A percentile compares a stretch with the other conserved stretches of the same genome.
Evolutionary conservation across 2,888 invertebrate genomes (phyloP).

Genomic region (Pterostichus madidus): DNA sequence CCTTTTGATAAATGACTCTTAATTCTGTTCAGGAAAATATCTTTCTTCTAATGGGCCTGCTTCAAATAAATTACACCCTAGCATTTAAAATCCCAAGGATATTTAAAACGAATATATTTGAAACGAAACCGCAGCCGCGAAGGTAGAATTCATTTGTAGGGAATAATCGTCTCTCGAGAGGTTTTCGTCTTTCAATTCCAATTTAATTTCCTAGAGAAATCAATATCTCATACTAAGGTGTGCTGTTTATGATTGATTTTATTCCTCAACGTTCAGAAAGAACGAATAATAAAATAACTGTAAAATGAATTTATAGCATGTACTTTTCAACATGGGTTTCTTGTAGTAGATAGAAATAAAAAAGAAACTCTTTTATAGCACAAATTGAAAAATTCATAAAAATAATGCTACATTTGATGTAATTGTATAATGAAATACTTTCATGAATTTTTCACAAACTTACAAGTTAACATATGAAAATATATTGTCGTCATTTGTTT

Average conservation of each 20-base stretch:
- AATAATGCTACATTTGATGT: too few species aligned
- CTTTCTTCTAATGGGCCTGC: constrained; percentile 56
- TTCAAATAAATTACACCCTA: constrained; percentile 39
- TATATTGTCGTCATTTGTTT: too few species aligned
- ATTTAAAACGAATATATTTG: constrained; percentile 52
- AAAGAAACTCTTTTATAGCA: too few species aligned
- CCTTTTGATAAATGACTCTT: constrained; percentile 56
- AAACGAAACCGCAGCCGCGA: not conserved
- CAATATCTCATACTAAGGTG: constrained; percentile 7
- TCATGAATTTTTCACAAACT: too few species aligned
- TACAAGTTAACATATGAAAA: too few species aligned
- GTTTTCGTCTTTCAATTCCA: constrained; percentile 28
- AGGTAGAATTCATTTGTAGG: constrained; percentile 40
- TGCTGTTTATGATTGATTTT: not conserved
- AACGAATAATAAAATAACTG: too few species aligned
- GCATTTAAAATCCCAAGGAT: constrained; percentile 43
- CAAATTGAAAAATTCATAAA: too few species aligned
- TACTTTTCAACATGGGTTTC: too few species aligned
- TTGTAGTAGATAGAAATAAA: too few species aligned
- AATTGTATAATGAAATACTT: too few species aligned
- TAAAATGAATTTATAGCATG: too few species aligned
- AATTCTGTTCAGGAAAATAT: constrained; percentile 54
- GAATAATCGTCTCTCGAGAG: constrained; percentile 18
- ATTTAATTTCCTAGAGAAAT: constrained; percentile 42
- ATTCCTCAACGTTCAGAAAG: too few species aligned